Conservation (phyloP, 2,113 vertebrate species). For the Charina bottae region DNA sequence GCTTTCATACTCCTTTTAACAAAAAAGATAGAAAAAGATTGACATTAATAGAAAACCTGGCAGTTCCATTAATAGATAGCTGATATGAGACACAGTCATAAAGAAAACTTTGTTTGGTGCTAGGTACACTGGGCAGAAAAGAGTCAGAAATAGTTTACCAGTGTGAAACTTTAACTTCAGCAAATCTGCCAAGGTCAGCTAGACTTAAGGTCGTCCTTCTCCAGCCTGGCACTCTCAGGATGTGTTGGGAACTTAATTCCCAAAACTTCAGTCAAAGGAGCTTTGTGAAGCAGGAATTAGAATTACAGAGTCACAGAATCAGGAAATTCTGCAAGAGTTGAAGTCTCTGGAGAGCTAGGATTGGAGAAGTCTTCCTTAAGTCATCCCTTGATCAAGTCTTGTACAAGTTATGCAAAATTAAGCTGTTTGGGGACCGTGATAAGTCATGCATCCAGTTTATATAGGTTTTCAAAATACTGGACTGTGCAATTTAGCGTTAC, state of each 20-base stretch:
- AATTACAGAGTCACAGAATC: neutral
- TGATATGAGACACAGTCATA: neutral
- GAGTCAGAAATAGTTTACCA: slow-evolving; percentile 34
- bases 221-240: neutral
- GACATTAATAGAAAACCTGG: neutral
- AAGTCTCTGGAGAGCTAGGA: neutral
- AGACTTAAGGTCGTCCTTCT: neutral
- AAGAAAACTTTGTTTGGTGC: slow-evolving; percentile 44
- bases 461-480: neutral
- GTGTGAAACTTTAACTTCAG: slow-evolving; percentile 32
- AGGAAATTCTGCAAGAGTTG: neutral
- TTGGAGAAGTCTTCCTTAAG: slow-evolving; percentile 2
- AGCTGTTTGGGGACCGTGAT: slow-evolving; percentile 11
- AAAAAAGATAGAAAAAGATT: neutral
- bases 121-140: slow-evolving; percentile 34
- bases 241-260: neutral
- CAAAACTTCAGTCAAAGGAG: neutral
- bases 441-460: neutral
- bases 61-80: neutral
- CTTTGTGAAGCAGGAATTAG: neutral
- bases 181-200: slow-evolving; percentile 30
- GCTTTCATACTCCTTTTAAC: neutral
- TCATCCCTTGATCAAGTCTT: neutral
- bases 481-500: neutral
- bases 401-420: neutral